These are phyloP conservation scores for Drosophila ogumai DNA, from an alignment of 1,140 invertebrate genomes.

Conservation along the genomic window DNA sequence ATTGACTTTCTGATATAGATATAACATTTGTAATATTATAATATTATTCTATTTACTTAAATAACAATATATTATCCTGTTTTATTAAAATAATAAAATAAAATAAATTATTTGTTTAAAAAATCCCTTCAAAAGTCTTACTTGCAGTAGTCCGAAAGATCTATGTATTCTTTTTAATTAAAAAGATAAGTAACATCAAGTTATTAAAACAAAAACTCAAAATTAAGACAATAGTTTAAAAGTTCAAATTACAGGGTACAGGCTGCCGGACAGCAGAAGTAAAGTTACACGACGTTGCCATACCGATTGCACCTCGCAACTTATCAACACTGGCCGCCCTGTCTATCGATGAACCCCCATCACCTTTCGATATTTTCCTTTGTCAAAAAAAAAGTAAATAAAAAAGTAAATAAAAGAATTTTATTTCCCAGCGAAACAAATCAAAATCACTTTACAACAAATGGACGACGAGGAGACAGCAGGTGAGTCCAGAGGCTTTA, in stretches of 20 bases:
- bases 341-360: slow-evolving; percentile 6
- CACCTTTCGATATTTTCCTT: slow-evolving; percentile 33
- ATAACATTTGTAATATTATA: too few species aligned
- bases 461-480: slow-evolving; percentile 69
- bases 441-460: slow-evolving; percentile 17
- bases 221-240: too few species aligned
- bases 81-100: too few species aligned
- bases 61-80: too few species aligned
- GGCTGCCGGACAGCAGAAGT: not conserved
- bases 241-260: not conserved
- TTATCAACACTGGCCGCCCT: not conserved
- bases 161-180: not conserved
- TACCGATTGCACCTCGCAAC: not conserved
- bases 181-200: too few species aligned
- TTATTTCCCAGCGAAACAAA: not conserved
- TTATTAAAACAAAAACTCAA: too few species aligned
- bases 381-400: slow-evolving; percentile 49
- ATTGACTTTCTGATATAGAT: not conserved
- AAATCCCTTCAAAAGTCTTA: too few species aligned
- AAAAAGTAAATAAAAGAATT: slow-evolving; percentile 23
- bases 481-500: slow-evolving; percentile 15
- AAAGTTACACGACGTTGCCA: not conserved
- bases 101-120: too few species aligned
- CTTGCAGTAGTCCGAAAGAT: too few species aligned
- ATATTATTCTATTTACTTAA: too few species aligned